Evolutionary conservation across 2,113 vertebrate species (phyloP).

Genomic region (Enhydra lutris): DNA sequence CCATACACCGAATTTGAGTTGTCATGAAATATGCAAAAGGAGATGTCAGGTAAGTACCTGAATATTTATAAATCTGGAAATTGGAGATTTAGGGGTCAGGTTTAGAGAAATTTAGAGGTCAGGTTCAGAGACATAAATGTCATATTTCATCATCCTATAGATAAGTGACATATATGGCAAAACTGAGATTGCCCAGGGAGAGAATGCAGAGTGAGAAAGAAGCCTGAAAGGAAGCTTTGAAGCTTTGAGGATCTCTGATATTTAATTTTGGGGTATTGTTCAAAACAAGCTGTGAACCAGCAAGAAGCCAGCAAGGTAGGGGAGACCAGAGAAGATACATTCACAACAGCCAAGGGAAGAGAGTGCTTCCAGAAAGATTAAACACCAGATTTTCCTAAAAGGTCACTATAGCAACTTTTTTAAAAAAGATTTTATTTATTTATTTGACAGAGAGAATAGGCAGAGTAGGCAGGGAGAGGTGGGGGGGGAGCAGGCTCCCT

Average conservation of each 20-base stretch:
- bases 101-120: neutral
- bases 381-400: neutral
- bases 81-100: neutral
- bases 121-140: neutral
- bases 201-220: neutral
- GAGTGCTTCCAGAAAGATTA: neutral
- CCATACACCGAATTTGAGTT: neutral
- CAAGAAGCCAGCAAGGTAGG: neutral
- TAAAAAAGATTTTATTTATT: neutral
- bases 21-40: neutral
- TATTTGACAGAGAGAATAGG: no score
- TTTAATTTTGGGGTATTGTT: neutral
- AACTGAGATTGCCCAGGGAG: neutral
- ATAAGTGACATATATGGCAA: neutral
- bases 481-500: no score
- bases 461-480: no score
- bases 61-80: neutral
- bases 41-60: neutral
- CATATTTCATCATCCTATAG: neutral
- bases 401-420: neutral
- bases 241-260: neutral
- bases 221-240: neutral
- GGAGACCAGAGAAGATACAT: neutral
- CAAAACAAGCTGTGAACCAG: neutral
- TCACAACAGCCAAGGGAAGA: neutral